Percentiles rank a stretch among this genome's conserved stretches.
phyloP scores from a whole-genome alignment of 1,140 invertebrate species.

The Conopomorpha cramerella region DNA sequence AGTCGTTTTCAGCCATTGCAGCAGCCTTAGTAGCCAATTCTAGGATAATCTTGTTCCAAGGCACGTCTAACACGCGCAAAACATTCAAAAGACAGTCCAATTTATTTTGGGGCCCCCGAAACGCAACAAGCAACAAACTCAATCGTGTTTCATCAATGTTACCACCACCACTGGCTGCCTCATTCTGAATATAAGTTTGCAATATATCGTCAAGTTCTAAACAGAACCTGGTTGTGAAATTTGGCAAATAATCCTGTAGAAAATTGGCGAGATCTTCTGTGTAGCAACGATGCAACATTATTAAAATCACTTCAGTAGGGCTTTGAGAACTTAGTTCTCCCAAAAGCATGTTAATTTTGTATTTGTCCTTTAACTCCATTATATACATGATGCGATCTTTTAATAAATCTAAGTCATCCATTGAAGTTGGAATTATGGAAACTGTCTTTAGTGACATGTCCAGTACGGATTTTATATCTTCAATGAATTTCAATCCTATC shows the following conservation, averaged over 20 bases:
- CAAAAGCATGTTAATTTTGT: slow-evolving; percentile 45
- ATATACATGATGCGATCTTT: slow-evolving; percentile 39
- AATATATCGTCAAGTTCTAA: slow-evolving; percentile 43
- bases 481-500: slow-evolving; percentile 44
- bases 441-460: slow-evolving; percentile 39
- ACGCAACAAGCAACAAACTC: slow-evolving; percentile 31
- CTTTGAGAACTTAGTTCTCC: slow-evolving; percentile 38
- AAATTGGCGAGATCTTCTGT: slow-evolving; percentile 42
- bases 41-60: slow-evolving; percentile 38
- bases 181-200: slow-evolving; percentile 35
- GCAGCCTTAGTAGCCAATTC: slow-evolving; percentile 28
- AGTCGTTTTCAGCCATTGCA: slow-evolving; percentile 26
- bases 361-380: slow-evolving; percentile 45
- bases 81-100: slow-evolving; percentile 41
- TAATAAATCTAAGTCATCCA: slow-evolving; percentile 40
- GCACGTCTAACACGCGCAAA: slow-evolving; percentile 40
- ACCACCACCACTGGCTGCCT: slow-evolving; percentile 37
- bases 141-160: slow-evolving; percentile 31
- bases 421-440: slow-evolving; percentile 31
- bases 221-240: slow-evolving; percentile 29
- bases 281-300: slow-evolving; percentile 45
- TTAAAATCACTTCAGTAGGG: slow-evolving; percentile 35
- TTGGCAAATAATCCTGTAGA: slow-evolving; percentile 30
- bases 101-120: slow-evolving; percentile 29
- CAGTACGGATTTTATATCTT: slow-evolving; percentile 30